Conservation (phyloP, 2,797 vertebrate genomes). For the Malacoraja senta region DNA sequence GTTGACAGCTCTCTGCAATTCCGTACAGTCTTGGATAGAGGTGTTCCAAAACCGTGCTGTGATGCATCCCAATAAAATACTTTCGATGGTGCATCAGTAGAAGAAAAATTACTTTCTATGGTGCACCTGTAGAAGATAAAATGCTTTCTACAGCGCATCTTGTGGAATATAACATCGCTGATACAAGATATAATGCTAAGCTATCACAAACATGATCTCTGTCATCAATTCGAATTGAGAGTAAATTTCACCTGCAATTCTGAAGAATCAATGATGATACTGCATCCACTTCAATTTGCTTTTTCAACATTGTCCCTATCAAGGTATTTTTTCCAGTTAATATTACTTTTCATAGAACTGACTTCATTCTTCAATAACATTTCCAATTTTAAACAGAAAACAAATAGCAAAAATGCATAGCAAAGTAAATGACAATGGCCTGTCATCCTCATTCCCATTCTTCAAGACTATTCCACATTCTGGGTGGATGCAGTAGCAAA, state of each 20-base stretch:
- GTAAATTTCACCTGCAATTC: neutral
- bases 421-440: neutral
- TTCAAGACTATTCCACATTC: neutral
- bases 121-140: too few species aligned
- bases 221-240: neutral
- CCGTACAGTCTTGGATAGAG: too few species aligned
- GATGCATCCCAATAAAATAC: too few species aligned
- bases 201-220: neutral
- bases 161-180: too few species aligned
- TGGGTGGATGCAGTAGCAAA: too few species aligned
- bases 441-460: neutral
- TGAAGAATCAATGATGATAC: neutral
- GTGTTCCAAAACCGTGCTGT: too few species aligned
- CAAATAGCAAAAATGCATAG: neutral
- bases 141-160: too few species aligned
- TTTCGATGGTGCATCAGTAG: too few species aligned
- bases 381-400: neutral
- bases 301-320: neutral
- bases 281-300: neutral
- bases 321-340: neutral
- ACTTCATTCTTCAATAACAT: neutral
- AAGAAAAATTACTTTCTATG: too few species aligned
- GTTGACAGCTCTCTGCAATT: too few species aligned
- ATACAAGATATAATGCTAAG: neutral
- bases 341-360: neutral